A percentile compares a stretch with the other conserved stretches of the same genome.
These are phyloP conservation scores for Peromyscus californicus DNA, from an alignment of 2,113 vertebrate genomes.

Conservation along the genomic window DNA sequence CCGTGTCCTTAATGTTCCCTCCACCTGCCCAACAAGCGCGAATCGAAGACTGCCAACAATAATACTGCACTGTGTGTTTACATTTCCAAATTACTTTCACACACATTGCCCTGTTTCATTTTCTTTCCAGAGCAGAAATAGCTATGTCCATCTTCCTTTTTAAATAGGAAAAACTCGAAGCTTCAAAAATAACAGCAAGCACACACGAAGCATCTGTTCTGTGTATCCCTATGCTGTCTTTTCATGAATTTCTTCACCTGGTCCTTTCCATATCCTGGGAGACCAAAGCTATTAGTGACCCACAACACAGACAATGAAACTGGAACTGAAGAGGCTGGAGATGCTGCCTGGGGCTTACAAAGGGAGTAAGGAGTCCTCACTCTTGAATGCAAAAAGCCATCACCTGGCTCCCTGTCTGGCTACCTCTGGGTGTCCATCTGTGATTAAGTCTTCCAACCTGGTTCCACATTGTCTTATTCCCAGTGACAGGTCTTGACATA, in stretches of 20 bases:
- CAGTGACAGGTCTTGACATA: not conserved
- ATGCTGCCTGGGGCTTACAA: not conserved
- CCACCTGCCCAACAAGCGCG: not conserved
- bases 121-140: slow-evolving; percentile 40
- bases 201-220: not conserved
- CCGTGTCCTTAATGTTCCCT: not conserved
- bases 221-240: not conserved
- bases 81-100: slow-evolving; percentile 66
- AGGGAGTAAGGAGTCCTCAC: not conserved
- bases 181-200: not conserved
- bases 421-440: not conserved
- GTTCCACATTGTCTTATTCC: not conserved
- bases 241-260: not conserved
- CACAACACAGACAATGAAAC: not conserved
- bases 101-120: not conserved
- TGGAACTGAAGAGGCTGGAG: not conserved
- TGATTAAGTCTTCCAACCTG: not conserved
- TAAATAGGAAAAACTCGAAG: not conserved
- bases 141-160: not conserved
- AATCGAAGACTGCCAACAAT: not conserved
- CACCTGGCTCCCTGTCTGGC: not conserved
- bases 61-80: not conserved
- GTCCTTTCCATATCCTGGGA: not conserved
- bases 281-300: not conserved
- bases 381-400: not conserved